Percentiles rank a stretch among this genome's conserved stretches.
Conservation (phyloP, 1,140 invertebrate genomes). For the Phenacoccus solenopsis region DNA sequence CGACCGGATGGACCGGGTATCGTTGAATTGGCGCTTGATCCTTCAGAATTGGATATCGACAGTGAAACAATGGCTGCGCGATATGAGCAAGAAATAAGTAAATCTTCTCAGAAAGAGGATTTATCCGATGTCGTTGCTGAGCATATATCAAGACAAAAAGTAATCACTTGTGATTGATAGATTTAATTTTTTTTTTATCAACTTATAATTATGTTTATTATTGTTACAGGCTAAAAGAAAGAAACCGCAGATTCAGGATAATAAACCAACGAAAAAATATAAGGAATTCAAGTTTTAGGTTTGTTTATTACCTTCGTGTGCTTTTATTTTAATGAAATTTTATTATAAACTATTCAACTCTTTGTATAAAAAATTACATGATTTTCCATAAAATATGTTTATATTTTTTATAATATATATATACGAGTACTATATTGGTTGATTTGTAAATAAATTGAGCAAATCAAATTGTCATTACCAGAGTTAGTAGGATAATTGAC, state of each 20-base stretch:
- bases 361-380: no score
- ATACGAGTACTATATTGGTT: no score
- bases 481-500: no score
- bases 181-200: conserved; percentile 19
- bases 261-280: conserved; percentile 90
- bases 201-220: conserved; percentile 25
- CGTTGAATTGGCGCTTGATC: conserved; percentile 91
- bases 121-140: conserved; percentile 97
- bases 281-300: conserved; percentile 96
- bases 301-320: background rate
- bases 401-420: no score
- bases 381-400: no score
- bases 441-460: no score
- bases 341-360: background rate
- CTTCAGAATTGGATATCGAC: conserved; percentile 88
- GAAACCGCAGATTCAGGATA: conserved; percentile 59
- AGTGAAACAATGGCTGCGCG: conserved; percentile 90
- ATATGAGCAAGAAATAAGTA: conserved; percentile 91
- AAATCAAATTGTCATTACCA: no score
- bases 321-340: background rate
- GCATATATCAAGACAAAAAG: conserved; percentile 89
- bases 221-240: conserved; percentile 78
- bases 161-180: conserved; percentile 30
- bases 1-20: conserved; percentile 31
- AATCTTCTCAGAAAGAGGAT: conserved; percentile 91